Percentiles rank a stretch among this genome's conserved stretches.
Conservation (phyloP, 2,888 invertebrate genomes). For the Erebia aethiops region DNA sequence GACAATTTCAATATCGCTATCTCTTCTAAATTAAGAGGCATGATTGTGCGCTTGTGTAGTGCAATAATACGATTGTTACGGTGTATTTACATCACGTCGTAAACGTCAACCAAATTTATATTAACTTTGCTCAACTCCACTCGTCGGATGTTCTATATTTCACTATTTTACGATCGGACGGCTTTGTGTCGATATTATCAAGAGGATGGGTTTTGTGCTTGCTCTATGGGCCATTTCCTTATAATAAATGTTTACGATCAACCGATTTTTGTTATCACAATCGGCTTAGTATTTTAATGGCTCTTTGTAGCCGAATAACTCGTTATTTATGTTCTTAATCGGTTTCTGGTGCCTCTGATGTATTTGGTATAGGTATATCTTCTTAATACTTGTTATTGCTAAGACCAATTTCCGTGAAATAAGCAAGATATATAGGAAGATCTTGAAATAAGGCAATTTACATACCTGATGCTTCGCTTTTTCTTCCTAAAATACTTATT, state of each 20-base stretch:
- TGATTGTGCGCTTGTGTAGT: constrained; percentile 15
- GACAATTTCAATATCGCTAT: constrained; percentile 17
- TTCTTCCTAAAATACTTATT: too few species aligned
- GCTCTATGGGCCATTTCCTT: constrained; percentile 9
- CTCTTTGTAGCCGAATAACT: neutral
- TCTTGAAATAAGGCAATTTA: neutral
- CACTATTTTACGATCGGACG: constrained; percentile 24
- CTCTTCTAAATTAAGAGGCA: neutral
- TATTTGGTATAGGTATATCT: neutral
- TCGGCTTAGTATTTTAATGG: constrained; percentile 19
- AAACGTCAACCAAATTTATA: constrained; percentile 55
- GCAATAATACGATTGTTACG: constrained; percentile 34
- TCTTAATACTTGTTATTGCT: neutral
- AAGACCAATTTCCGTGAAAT: neutral
- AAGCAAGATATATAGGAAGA: neutral
- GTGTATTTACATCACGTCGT: constrained; percentile 60
- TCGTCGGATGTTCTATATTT: constrained; percentile 32
- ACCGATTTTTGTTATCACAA: constrained; percentile 15
- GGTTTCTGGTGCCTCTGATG: neutral
- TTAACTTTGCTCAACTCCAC: constrained; percentile 42
- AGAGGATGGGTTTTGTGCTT: constrained; percentile 6
- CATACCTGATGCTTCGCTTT: too few species aligned
- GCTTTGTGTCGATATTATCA: constrained; percentile 12
- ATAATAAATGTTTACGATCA: constrained; percentile 17
- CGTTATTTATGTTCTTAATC: neutral